These are phyloP conservation scores for Oxyura jamaicensis DNA, from an alignment of 2,113 vertebrate genomes.

Conservation along the genomic window DNA sequence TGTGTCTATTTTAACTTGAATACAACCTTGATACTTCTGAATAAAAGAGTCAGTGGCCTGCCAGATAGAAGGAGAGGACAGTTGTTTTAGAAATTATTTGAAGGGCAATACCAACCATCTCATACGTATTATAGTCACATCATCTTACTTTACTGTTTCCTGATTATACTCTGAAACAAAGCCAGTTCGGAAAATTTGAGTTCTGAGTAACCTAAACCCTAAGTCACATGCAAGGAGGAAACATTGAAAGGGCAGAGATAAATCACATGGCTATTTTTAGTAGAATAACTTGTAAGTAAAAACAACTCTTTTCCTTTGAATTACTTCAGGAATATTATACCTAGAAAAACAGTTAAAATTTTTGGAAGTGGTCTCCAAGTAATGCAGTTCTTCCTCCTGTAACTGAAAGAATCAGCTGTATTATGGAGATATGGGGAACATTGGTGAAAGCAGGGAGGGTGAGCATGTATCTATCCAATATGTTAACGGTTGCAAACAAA, in stretches of 20 bases:
- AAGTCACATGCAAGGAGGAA: conserved; percentile 57
- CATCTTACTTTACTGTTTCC: background rate
- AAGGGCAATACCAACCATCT: background rate
- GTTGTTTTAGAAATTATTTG: background rate
- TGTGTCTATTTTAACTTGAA: background rate
- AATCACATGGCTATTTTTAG: conserved; percentile 42
- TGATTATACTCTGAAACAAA: background rate
- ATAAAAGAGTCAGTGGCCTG: background rate
- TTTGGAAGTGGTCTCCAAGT: background rate
- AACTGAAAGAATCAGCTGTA: background rate
- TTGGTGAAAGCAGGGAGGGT: background rate
- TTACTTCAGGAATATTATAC: background rate
- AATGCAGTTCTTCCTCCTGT: background rate
- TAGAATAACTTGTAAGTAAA: background rate
- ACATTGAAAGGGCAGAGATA: conserved; percentile 2
- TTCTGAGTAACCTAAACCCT: conserved; percentile 5
- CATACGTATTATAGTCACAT: background rate
- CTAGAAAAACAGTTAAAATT: background rate
- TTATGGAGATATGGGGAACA: rapidly evolving
- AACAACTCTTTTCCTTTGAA: background rate
- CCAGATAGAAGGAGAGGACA: background rate
- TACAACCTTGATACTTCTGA: background rate
- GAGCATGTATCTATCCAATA: too few species aligned
- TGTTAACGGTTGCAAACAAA: background rate
- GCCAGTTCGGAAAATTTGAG: conserved; percentile 35